Percentiles rank a stretch among this genome's conserved stretches.
These are phyloP conservation scores for Micronycteris hirsuta DNA, from an alignment of 2,113 vertebrate species.

Conservation along the genomic window DNA sequence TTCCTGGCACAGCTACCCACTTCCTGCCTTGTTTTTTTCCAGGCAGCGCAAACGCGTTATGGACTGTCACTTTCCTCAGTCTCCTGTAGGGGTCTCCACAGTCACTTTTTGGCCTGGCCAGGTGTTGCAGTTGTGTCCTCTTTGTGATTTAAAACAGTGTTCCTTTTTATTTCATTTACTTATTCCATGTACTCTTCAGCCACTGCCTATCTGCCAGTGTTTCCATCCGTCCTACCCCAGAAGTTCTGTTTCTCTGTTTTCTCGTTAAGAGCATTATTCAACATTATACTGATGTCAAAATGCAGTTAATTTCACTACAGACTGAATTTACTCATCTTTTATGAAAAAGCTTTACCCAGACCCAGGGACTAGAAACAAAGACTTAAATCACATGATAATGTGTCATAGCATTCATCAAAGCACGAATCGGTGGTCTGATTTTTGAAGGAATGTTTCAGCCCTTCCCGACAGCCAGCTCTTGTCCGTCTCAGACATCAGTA, in stretches of 20 bases:
- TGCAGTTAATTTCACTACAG: slow-evolving; percentile 20
- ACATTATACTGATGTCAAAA: slow-evolving; percentile 11
- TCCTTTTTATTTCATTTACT: not conserved
- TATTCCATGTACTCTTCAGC: not conserved
- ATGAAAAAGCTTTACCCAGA: not conserved
- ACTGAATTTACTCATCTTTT: slow-evolving; percentile 23
- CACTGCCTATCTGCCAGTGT: not conserved
- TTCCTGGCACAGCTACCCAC: not conserved
- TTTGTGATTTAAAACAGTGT: not conserved
- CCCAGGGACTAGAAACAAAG: not conserved
- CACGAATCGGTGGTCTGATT: not conserved
- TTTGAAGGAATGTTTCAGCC: not conserved
- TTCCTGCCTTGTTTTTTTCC: not conserved
- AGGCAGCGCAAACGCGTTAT: not conserved
- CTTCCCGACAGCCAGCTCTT: not conserved
- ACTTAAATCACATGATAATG: not conserved
- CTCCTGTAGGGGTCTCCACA: not conserved
- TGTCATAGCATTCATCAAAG: not conserved
- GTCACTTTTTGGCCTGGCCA: not conserved
- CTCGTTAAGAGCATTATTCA: slow-evolving; percentile 12
- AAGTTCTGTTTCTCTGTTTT: slow-evolving; percentile 10
- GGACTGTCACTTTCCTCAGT: not conserved
- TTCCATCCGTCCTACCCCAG: slow-evolving; percentile 1
- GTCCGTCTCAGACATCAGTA: not conserved
- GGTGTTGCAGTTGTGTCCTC: not conserved